Evolutionary conservation across 2,797 vertebrate species (phyloP).

Genomic region (Apodemus agrarius): DNA sequence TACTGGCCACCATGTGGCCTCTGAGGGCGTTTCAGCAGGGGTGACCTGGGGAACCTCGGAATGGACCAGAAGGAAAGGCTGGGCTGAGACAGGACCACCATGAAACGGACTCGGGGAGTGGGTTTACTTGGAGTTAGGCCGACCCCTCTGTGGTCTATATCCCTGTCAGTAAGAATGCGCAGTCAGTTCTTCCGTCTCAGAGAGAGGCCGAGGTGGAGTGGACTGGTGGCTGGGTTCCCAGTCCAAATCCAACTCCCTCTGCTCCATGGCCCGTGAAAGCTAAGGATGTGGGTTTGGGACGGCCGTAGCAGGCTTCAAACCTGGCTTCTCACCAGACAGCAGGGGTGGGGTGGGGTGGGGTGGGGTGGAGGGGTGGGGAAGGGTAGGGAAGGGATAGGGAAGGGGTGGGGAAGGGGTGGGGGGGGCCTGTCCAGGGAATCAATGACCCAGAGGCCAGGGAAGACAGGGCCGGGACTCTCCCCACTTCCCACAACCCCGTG

Average conservation of each 20-base stretch:
- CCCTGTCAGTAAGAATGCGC: neutral
- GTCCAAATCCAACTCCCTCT: neutral
- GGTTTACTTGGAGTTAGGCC: neutral
- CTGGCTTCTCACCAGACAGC: neutral
- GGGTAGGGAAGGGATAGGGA: too few relatives aligned
- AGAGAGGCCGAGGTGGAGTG: neutral
- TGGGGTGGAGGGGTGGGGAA: too few relatives aligned
- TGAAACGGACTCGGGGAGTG: neutral
- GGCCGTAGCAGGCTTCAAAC: rapidly evolving
- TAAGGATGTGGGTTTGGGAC: neutral
- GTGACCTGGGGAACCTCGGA: too few relatives aligned
- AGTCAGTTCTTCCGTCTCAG: neutral
- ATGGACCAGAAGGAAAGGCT: neutral
- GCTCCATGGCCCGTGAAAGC: neutral
- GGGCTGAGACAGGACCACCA: neutral
- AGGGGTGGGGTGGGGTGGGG: too few relatives aligned
- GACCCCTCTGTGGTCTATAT: too few relatives aligned
- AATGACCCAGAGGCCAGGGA: neutral
- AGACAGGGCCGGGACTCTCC: neutral
- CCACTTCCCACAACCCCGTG: rapidly evolving
- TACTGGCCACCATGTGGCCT: neutral
- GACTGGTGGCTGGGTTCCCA: neutral
- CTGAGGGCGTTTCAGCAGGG: neutral
- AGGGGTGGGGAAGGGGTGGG: too few relatives aligned
- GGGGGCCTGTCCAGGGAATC: neutral